Conservation (phyloP, 2,797 vertebrate species). For the Rhynchonycteris naso region DNA sequence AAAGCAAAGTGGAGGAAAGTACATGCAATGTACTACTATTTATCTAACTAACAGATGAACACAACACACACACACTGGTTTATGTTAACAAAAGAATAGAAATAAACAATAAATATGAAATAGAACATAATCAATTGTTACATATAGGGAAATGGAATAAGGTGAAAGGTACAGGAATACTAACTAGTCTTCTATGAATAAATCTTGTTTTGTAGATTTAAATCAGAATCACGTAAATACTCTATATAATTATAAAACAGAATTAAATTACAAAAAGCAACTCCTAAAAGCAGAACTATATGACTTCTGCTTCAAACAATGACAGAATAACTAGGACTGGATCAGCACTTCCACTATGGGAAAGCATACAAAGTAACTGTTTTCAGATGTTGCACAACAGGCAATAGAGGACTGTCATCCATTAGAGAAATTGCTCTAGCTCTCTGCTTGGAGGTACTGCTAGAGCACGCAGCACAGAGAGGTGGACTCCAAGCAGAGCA, state of each 20-base stretch:
- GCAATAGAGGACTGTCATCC: background rate
- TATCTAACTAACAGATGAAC: background rate
- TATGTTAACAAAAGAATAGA: background rate
- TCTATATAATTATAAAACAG: background rate
- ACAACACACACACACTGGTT: background rate
- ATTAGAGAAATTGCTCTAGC: background rate
- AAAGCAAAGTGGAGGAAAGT: background rate
- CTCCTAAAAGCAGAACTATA: background rate
- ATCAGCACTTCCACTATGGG: background rate
- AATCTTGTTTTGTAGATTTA: background rate
- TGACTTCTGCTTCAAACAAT: background rate
- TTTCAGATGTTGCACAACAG: background rate
- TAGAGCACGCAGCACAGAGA: background rate
- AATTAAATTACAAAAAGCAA: constrained; percentile 3
- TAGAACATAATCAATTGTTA: background rate
- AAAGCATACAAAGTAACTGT: background rate
- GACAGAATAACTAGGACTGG: background rate
- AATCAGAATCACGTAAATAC: background rate
- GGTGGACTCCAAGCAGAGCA: background rate
- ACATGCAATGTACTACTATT: background rate
- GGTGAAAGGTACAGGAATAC: background rate
- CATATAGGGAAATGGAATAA: background rate
- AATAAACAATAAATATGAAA: background rate
- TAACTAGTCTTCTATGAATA: background rate
- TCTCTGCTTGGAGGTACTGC: background rate